phyloP scores from a whole-genome alignment of 2,113 vertebrate species.

The Microtus pennsylvanicus region DNA sequence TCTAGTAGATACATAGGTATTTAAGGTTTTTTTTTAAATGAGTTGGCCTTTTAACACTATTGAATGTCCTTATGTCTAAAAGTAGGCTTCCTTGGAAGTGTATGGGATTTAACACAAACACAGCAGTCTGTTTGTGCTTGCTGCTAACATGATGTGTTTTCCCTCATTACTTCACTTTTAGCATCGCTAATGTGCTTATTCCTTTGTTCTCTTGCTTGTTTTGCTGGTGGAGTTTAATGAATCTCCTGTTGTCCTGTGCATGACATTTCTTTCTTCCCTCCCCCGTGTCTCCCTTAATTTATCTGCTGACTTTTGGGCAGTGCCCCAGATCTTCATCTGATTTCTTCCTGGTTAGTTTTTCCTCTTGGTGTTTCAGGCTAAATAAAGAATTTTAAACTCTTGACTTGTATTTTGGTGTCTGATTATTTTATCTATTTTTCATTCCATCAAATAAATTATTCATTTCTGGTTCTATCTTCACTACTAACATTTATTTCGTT shows the following conservation, averaged over 20 bases:
- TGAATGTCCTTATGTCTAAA: not conserved
- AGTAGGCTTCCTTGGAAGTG: not conserved
- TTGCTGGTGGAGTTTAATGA: not conserved
- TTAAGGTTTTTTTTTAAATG: not conserved
- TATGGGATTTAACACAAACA: not conserved
- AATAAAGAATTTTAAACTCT: not conserved
- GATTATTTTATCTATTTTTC: not conserved
- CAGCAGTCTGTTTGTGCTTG: not conserved
- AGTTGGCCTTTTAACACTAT: not conserved
- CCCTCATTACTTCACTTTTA: not conserved
- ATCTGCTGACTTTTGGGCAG: not conserved
- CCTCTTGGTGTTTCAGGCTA: not conserved
- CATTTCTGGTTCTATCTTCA: not conserved
- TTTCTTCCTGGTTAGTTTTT: not conserved
- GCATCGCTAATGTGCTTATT: not conserved
- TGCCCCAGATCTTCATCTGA: not conserved
- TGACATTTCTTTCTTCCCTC: not conserved
- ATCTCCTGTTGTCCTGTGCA: not conserved
- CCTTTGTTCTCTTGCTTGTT: not conserved
- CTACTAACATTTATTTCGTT: not conserved
- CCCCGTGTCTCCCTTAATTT: not conserved
- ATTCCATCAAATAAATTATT: not conserved
- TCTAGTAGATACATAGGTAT: not conserved
- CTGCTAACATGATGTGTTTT: not conserved
- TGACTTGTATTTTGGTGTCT: not conserved